Conservation (phyloP, 1,140 invertebrate genomes). For the Drosophila sp. region DNA sequence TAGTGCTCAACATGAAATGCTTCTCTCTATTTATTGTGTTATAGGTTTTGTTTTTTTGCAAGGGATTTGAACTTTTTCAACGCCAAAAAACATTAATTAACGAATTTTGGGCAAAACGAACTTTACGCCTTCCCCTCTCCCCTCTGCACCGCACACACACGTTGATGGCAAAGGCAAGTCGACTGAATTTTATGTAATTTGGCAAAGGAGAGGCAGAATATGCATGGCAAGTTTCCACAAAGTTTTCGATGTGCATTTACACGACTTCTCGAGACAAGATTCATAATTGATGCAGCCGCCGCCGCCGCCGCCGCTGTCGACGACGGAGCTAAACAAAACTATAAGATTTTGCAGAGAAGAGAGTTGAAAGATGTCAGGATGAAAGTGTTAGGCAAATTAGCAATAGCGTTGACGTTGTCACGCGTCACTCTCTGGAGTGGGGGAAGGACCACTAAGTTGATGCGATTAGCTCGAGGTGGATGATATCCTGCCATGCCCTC, state of each 20-base stretch:
- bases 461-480: conserved; percentile 33
- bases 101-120: conserved; percentile 29
- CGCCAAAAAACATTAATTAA: conserved; percentile 52
- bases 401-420: conserved; percentile 44
- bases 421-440: conserved; percentile 17
- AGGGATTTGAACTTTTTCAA: conserved; percentile 38
- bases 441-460: conserved; percentile 16
- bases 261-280: conserved; percentile 39
- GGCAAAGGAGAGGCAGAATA: conserved; percentile 26
- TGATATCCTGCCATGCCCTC: conserved; percentile 18
- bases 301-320: conserved; percentile 6
- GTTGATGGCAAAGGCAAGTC: conserved; percentile 46
- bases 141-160: neutral
- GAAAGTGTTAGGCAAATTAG: conserved; percentile 59
- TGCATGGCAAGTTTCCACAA: conserved; percentile 31
- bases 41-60: neutral
- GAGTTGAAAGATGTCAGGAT: conserved; percentile 50
- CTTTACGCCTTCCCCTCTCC: neutral
- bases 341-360: conserved; percentile 27
- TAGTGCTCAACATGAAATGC: conserved; percentile 7
- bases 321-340: conserved; percentile 20
- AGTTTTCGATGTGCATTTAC: conserved; percentile 50
- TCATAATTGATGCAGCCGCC: conserved; percentile 61
- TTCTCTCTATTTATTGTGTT: conserved; percentile 12
- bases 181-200: conserved; percentile 42